These are phyloP conservation scores for Drosophila sucinea DNA, from an alignment of 1,140 invertebrate species.

Conservation along the genomic window DNA sequence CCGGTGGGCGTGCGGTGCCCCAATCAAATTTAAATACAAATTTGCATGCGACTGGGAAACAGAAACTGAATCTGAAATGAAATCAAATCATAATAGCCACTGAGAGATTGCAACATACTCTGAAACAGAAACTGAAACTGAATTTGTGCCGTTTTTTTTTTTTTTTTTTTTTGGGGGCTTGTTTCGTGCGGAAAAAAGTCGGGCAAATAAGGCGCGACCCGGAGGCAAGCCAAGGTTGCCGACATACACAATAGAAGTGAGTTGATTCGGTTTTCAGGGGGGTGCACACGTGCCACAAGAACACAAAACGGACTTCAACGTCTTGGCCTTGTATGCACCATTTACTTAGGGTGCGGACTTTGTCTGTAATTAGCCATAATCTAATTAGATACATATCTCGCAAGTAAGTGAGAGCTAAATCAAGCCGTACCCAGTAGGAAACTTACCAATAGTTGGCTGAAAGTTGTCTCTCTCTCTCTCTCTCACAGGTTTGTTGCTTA, in stretches of 20 bases:
- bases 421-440: slow-evolving; percentile 31
- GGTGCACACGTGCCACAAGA: slow-evolving; percentile 62
- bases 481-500: slow-evolving; percentile 44
- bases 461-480: slow-evolving; percentile 8
- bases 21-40: slow-evolving; percentile 53
- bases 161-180: slow-evolving; percentile 22
- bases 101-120: slow-evolving; percentile 14
- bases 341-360: slow-evolving; percentile 61
- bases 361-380: slow-evolving; percentile 66
- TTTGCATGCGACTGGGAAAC: slow-evolving; percentile 73
- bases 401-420: slow-evolving; percentile 16
- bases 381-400: slow-evolving; percentile 54
- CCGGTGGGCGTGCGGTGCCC: slow-evolving; percentile 66
- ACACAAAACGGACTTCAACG: slow-evolving; percentile 33
- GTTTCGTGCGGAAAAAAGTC: slow-evolving; percentile 72
- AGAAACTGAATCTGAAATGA: slow-evolving; percentile 58
- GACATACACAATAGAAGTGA: slow-evolving; percentile 19
- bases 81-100: slow-evolving; percentile 62
- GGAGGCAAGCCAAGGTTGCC: slow-evolving; percentile 58
- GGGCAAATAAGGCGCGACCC: slow-evolving; percentile 61
- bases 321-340: slow-evolving; percentile 47
- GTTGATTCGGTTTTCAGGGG: slow-evolving; percentile 28
- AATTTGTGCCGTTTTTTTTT: slow-evolving; percentile 15
- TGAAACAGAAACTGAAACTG: not conserved
- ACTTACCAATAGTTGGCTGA: slow-evolving; percentile 2